Conservation (phyloP, 2,113 vertebrate genomes). For the Etheostoma cragini region DNA sequence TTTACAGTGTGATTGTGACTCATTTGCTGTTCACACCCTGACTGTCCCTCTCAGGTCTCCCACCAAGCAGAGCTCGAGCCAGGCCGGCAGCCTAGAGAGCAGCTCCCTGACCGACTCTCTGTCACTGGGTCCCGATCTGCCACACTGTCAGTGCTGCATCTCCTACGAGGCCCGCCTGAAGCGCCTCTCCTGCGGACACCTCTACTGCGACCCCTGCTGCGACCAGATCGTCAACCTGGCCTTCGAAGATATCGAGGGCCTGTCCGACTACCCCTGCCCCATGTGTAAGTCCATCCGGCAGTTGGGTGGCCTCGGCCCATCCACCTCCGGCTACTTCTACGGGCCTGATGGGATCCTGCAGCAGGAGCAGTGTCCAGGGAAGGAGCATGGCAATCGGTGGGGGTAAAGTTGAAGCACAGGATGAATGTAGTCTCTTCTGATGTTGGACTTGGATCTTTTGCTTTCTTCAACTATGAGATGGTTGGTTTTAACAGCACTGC, state of each 20-base stretch:
- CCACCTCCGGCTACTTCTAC: constrained; percentile 62
- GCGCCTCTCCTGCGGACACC: constrained; percentile 84
- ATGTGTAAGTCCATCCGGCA: constrained; percentile 83
- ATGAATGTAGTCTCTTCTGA: not conserved
- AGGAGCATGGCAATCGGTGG: constrained; percentile 72
- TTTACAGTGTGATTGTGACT: not conserved
- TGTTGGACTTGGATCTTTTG: not conserved
- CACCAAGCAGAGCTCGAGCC: constrained; percentile 66
- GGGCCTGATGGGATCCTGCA: constrained; percentile 66
- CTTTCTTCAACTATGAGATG: not conserved
- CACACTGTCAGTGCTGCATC: constrained; percentile 86
- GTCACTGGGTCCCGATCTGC: constrained; percentile 80
- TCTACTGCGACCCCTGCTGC: constrained; percentile 82
- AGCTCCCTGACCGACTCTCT: constrained; percentile 83
- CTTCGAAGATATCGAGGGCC: constrained; percentile 85
- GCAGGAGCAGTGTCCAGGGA: constrained; percentile 57
- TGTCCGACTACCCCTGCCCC: constrained; percentile 85
- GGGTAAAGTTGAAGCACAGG: constrained; percentile 27
- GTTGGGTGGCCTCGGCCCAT: constrained; percentile 69
- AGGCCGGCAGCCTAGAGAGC: constrained; percentile 81
- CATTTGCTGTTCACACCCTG: not conserved
- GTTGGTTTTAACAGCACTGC: constrained; percentile 1
- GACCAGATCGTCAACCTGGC: constrained; percentile 86
- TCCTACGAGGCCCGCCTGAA: constrained; percentile 77
- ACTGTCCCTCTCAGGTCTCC: constrained; percentile 74